Base-by-base conservation (phyloP, 2,797 vertebrate species). In the Pseudotriccus pelzelni region DNA sequence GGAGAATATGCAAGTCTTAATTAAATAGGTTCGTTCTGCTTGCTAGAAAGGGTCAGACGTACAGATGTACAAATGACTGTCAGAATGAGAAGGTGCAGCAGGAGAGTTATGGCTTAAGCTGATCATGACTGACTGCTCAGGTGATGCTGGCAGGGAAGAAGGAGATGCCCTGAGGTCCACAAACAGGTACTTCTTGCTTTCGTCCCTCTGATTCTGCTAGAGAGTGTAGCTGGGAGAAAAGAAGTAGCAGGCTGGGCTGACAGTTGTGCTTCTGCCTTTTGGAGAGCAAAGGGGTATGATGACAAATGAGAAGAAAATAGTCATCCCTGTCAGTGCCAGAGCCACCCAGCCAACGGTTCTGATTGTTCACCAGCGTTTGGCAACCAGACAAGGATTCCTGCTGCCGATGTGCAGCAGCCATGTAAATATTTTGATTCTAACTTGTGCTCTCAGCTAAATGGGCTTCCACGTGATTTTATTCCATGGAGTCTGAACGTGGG, bases 401-500 rank as follows among this genome's bases (percentile, higher is more conserved):
- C 16, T 91, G 79, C 62, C 34, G 43, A 78, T 72, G 79, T 81
- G 55, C 66, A 84, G 85, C 81, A 94, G 66, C 58, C 14, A 7
- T 24, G 67, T 92, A 93, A 92, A 92, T 92, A 89, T 92, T 95
- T 92, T 94, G 59, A 75, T 91, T 82, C 34, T 63, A 44, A 47
- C 52, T 86, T 76, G 41, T 76, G 47, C 73, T 92, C 49, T 82
- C 84, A 60, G 81, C n/a, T 95, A 80, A 85, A 83, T 10, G 30
- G 22, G 46, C 76, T 95, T 94, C 84, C 70, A 60, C 4, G 1
- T 70, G 32, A 44, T 64, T 76, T 92, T 89, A 76, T 63, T 67
- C 32, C 75, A 34, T 0, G 3, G 32, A 36, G 30, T 63, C n/a
- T 58, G 55, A 55, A 56, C 2, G 2, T 36, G 39, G 34, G 27